A percentile compares a stretch with the other conserved stretches of the same genome.
These are phyloP conservation scores for Vireo griseus DNA, from an alignment of 2,797 vertebrate genomes.

Conservation along the genomic window DNA sequence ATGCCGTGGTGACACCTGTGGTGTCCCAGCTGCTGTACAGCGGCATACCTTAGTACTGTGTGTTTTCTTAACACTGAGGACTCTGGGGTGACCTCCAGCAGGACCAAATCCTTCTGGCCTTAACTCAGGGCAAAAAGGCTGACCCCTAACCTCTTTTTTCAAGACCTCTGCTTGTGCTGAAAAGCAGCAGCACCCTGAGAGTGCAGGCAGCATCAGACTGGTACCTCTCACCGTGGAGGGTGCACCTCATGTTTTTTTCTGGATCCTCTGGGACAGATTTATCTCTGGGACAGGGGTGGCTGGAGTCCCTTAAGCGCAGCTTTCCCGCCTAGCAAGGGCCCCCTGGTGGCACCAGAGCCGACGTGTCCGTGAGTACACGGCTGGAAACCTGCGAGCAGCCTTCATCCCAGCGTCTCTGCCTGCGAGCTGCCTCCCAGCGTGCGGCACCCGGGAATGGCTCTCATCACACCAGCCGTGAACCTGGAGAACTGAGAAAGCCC, in stretches of 20 bases:
- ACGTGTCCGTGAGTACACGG: rapidly evolving
- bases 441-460: neutral
- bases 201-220: neutral
- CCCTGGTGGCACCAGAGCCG: neutral
- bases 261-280: rapidly evolving
- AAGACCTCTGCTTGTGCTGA: neutral
- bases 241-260: rapidly evolving
- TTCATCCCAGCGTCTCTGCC: rapidly evolving
- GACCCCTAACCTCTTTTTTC: neutral
- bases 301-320: neutral
- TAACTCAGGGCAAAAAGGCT: neutral
- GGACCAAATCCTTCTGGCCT: neutral
- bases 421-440: neutral
- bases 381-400: rapidly evolving
- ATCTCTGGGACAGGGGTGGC: rapidly evolving
- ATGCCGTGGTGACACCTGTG: neutral
- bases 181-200: neutral
- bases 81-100: neutral
- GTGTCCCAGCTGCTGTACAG: neutral
- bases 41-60: neutral
- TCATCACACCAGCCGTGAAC: rapidly evolving
- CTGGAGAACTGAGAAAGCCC: neutral
- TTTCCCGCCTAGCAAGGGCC: neutral
- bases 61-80: rapidly evolving
- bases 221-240: neutral